Evolutionary conservation across 1,140 invertebrate species (phyloP), one percentile per base, ranked within the genome.

Genomic region (Linepithema humile): DNA sequence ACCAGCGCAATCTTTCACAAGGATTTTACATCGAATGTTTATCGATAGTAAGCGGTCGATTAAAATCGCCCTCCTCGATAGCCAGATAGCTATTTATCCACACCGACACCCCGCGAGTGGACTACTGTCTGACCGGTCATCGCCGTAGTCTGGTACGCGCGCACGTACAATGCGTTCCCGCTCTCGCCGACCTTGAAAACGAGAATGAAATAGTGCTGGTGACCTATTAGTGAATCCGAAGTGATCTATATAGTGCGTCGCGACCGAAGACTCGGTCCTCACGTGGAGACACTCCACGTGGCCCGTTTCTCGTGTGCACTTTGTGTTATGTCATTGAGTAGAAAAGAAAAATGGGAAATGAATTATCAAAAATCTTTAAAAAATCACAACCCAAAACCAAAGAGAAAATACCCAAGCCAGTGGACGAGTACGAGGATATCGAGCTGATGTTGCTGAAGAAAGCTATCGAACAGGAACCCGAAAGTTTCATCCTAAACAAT

Each of bases 401-500:
- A 17, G 0, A 12, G 86, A 89, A 40, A 4, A 12, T 7, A 48
- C 75, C 70, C n/a, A 85, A 64, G 9, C 80, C 35, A 80, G 0
- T 75, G 57, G 29, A 74, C 2, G 85, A 88, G 0, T 73, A 67
- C 23, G 85, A 91, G 2, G 92, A 93, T 48, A 45, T 70, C 0
- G 91, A 94, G 53, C 50, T 93, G 0, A 50, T 93, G 1, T 91
- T 94, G 9, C 95, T 97, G 90, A 94, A 95, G 20, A 94, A 95
- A 10, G 95, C 96, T 40, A 94, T 97, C 7, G 93, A 95, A 23
- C 94, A 94, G 0, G 95, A 96, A 80, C 94, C 96, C 2, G 95
- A 97, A 86, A 94, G 95, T 0, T 98, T 98, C 90, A 93, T 98
- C 1, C 91, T 98, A 1, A 97, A 98, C 90, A 97, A 97, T 90